Conservation (phyloP, 1,140 invertebrate genomes). For the Brachionus calyciflorus region DNA sequence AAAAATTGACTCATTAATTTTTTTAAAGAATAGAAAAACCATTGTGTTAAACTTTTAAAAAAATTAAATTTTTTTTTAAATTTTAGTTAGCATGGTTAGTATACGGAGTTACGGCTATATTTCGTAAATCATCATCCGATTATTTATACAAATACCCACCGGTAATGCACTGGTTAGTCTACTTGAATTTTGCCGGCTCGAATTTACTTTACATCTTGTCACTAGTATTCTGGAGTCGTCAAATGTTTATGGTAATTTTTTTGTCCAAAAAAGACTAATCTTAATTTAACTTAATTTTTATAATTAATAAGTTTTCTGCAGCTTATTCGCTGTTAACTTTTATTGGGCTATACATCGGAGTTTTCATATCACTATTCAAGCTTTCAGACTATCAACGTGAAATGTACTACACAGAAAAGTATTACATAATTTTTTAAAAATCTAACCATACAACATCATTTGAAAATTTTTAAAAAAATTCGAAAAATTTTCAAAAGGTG, state of each 20-base stretch:
- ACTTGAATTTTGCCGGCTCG: slow-evolving; percentile 6
- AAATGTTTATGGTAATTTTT: slow-evolving; percentile 22
- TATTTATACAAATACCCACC: slow-evolving; percentile 44
- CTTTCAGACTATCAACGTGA: slow-evolving; percentile 40
- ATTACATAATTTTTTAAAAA: background rate
- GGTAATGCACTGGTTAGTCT: slow-evolving; percentile 39
- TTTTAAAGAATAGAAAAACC: background rate
- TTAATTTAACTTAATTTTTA: background rate
- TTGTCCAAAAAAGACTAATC: too few relatives aligned
- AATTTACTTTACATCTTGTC: background rate
- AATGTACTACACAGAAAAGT: slow-evolving; percentile 46
- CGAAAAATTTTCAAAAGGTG: too few relatives aligned
- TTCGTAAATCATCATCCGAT: slow-evolving; percentile 40
- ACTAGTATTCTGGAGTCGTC: background rate
- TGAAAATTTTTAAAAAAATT: background rate
- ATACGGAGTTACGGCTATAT: slow-evolving; percentile 38
- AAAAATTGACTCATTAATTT: too few relatives aligned
- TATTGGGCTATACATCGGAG: slow-evolving; percentile 24
- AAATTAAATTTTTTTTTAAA: background rate
- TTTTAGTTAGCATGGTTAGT: slow-evolving; percentile 13
- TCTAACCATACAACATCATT: background rate
- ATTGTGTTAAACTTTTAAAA: background rate
- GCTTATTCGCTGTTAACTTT: background rate
- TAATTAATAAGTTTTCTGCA: background rate
- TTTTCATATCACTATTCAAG: slow-evolving; percentile 28